A percentile compares a stretch with the other conserved stretches of the same genome.
Evolutionary conservation across 1,140 invertebrate genomes (phyloP).

Genomic region (Philopotamus ludificatus): DNA sequence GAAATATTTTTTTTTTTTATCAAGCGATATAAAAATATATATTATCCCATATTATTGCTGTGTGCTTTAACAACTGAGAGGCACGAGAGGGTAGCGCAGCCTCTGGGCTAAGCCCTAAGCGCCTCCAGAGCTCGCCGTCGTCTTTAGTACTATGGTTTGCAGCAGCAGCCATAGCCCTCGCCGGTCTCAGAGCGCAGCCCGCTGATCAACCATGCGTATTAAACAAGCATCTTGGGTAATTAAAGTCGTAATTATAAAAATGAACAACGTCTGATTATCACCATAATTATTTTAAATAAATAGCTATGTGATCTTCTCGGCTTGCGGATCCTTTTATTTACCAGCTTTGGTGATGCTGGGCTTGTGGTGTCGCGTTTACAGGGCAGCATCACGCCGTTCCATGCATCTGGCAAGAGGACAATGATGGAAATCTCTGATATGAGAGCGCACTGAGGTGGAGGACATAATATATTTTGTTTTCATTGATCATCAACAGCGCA

Average conservation of each 20-base stretch:
- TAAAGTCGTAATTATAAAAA: too few species aligned
- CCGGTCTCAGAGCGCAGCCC: constrained; percentile 46
- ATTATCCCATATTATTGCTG: too few species aligned
- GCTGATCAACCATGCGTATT: constrained; percentile 56
- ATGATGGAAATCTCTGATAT: constrained; percentile 58
- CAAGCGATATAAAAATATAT: too few species aligned
- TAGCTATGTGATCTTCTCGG: constrained; percentile 75
- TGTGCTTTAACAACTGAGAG: too few species aligned
- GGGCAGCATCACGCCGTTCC: constrained; percentile 46
- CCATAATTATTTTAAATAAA: too few species aligned
- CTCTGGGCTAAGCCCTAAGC: constrained; percentile 46
- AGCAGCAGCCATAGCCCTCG: constrained; percentile 48
- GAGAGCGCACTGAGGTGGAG: constrained; percentile 59
- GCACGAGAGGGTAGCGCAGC: constrained; percentile 62
- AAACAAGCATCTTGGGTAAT: constrained; percentile 59
- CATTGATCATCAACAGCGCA: too few species aligned
- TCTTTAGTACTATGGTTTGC: constrained; percentile 48
- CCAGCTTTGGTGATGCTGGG: constrained; percentile 71
- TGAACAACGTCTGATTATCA: too few species aligned
- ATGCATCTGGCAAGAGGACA: constrained; percentile 18
- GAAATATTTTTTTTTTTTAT: too few species aligned
- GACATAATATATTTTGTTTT: too few species aligned
- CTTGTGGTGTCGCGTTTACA: constrained; percentile 71
- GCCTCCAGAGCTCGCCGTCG: constrained; percentile 43
- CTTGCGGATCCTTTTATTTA: constrained; percentile 72